Base-by-base conservation (phyloP, 1,140 invertebrate genomes). In the Octopus sinensis region DNA sequence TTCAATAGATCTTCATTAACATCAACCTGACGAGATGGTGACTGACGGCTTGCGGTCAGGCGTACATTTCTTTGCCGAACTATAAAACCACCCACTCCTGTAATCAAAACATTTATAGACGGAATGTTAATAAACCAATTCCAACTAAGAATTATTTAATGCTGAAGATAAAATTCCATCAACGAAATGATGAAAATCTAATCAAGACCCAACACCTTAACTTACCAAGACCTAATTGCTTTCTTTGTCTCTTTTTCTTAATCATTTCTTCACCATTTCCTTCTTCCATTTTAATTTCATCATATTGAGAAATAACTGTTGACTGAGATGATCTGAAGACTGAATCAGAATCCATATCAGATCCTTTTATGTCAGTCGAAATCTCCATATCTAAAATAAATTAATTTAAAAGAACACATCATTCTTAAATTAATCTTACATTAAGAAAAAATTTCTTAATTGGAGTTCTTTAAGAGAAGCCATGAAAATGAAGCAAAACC, bases 201-300 rank as follows among this genome's bases (percentile, higher is more conserved):
- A 43, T 43, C 30, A 43, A 43, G 30, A 43, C 30, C 30, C 30
- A 43, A 43, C 30, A 43, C 30, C 30, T 43, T 13, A 73, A 75
- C 82, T 82, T 81, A 88, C 87, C 87, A 76, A 88, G 80, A 52
- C 86, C 85, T 51, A 86, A 82, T 51, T 97, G 90, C 91, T 97
- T 97, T 77, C 96, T 92, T 86, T 96, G 95, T 75, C 96, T 92
- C 90, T 97, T 97, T 78, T 96, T 93, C 79, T 96, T 92, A 0
- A 95, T 95, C 86, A 96, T 13, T 43, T 84, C 83, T 71, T 83
- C 83, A 23, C 43, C 43, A 23, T n/a, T 51, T 52, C 56, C 76
- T 71, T 80, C 83, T 54, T 75, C 82, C 5, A 79, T 56, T 77
- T 80, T 82, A 53, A 82, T 71, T 54, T 79, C 81, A 78, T 54